phyloP scores from a whole-genome alignment of 2,797 vertebrate species.

The Typhlichthys subterraneus region DNA sequence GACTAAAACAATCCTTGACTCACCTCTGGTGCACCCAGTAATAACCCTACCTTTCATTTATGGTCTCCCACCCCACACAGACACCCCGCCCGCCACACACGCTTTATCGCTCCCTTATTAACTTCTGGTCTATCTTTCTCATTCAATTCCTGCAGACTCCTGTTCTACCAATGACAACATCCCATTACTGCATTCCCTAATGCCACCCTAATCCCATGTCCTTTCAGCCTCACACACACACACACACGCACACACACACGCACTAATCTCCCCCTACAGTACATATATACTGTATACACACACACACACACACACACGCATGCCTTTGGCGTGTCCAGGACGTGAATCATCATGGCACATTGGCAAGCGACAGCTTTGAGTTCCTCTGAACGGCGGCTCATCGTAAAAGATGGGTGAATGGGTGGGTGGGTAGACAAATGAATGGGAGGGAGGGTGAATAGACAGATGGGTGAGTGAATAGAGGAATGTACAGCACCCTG shows the following conservation, averaged over 20 bases:
- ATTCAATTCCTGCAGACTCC: conserved; percentile 19
- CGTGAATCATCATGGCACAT: conserved; percentile 41
- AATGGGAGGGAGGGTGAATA: conserved; percentile 30
- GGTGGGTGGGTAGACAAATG: conserved; percentile 40
- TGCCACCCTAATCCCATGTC: conserved; percentile 31
- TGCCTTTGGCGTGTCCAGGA: conserved; percentile 18
- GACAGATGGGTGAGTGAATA: conserved; percentile 23
- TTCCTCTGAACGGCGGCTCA: conserved; percentile 33
- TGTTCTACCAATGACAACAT: conserved; percentile 43
- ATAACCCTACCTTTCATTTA: neutral
- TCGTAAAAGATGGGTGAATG: conserved; percentile 43
- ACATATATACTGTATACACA: conserved; percentile 1
- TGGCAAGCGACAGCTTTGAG: conserved; percentile 36
- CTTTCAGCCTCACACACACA: neutral
- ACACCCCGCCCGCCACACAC: neutral
- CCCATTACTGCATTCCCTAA: conserved; percentile 25
- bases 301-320: conserved; percentile 9
- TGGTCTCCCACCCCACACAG: neutral
- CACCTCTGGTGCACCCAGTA: neutral
- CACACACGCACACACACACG: conserved; percentile 10
- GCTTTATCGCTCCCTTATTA: neutral
- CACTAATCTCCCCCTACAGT: too few species aligned
- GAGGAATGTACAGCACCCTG: conserved; percentile 44
- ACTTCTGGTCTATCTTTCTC: neutral
- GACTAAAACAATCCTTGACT: conserved; percentile 4